Base-by-base conservation (phyloP, 1,140 invertebrate species). In the Drosophila ironensis region DNA sequence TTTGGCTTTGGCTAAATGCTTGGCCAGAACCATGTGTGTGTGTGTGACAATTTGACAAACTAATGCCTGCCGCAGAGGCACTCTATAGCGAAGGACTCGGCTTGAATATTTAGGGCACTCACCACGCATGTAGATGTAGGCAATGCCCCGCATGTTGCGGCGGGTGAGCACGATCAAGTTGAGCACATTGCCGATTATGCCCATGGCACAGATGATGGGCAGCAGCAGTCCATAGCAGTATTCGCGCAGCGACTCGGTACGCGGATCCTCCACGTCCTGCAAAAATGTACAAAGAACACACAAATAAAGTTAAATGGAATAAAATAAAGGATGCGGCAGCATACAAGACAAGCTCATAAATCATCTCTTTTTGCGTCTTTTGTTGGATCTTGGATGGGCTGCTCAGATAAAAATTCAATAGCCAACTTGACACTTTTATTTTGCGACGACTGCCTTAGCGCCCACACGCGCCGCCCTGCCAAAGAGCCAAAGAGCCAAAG, bases 61-160 rank as follows among this genome's bases (percentile, higher is more conserved):
- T n/a, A n/a, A n/a, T n/a, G n/a, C n/a, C n/a, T n/a, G n/a, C n/a
- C n/a, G n/a, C n/a, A n/a, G n/a, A n/a, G n/a, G n/a, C n/a, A n/a
- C n/a, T n/a, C n/a, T n/a, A n/a, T n/a, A n/a, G n/a, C n/a, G n/a
- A 35, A 16, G 30, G 12, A 35, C 4, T 1, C 11, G 12, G 14
- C 4, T 1, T 12, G 1, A 14, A 35, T 11, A 12, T 12, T 4
- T 16, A 37, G 17, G 19, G 7, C 12, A 91, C 91, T 93, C 78
- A 94, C 94, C 94, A 91, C 94, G 91, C 94, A 95, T 95, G 77
- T 95, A 95, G 73, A 95, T 93, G 84, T 95, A 95, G 25, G 94
- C 94, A 0, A 93, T 93, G n/a, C 94, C 94, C 46, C 93, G 92
- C 93, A 95, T 94, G 61, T 95, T 95, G 25, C 93, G 92, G 33